These are phyloP conservation scores for Drosophila dives DNA, from an alignment of 2,888 invertebrate genomes.

Conservation along the genomic window DNA sequence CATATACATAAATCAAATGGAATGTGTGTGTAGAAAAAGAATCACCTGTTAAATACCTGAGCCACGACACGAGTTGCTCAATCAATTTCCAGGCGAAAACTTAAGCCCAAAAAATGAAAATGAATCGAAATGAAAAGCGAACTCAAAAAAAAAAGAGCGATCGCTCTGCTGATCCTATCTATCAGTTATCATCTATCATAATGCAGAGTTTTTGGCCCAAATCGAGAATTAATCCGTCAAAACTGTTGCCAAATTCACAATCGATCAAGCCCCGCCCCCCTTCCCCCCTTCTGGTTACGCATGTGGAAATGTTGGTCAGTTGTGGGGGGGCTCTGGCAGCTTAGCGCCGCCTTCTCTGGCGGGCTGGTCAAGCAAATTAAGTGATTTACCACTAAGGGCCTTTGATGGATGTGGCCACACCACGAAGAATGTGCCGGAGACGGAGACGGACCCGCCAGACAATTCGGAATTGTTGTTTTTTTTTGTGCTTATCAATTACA, in stretches of 20 bases:
- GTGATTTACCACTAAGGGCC: conserved; percentile 66
- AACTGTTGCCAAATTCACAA: conserved; percentile 74
- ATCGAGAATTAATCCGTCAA: conserved; percentile 83
- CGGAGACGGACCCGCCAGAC: conserved; percentile 35
- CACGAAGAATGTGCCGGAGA: conserved; percentile 1
- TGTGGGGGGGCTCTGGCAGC: conserved; percentile 27
- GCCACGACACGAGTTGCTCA: conserved; percentile 69
- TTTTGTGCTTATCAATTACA: conserved; percentile 71
- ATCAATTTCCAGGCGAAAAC: conserved; percentile 76
- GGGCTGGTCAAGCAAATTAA: conserved; percentile 66
- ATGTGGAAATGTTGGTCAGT: conserved; percentile 37
- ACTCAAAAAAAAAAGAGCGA: conserved; percentile 47
- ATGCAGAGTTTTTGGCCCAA: conserved; percentile 75
- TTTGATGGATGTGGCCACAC: conserved; percentile 73
- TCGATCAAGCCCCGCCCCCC: conserved; percentile 61
- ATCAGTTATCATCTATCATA: conserved; percentile 76
- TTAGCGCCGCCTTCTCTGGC: conserved; percentile 13
- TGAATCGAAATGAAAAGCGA: conserved; percentile 31
- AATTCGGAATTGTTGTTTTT: conserved; percentile 44
- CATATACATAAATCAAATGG: conserved; percentile 39
- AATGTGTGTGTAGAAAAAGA: conserved; percentile 19
- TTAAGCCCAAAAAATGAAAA: conserved; percentile 55
- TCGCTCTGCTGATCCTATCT: conserved; percentile 69
- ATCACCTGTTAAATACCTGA: conserved; percentile 59
- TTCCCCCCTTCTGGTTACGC: background rate